Evolutionary conservation across 2,888 invertebrate genomes (phyloP), one percentile per base, ranked within the genome.

Genomic region (Coleophora flavipennella): DNA sequence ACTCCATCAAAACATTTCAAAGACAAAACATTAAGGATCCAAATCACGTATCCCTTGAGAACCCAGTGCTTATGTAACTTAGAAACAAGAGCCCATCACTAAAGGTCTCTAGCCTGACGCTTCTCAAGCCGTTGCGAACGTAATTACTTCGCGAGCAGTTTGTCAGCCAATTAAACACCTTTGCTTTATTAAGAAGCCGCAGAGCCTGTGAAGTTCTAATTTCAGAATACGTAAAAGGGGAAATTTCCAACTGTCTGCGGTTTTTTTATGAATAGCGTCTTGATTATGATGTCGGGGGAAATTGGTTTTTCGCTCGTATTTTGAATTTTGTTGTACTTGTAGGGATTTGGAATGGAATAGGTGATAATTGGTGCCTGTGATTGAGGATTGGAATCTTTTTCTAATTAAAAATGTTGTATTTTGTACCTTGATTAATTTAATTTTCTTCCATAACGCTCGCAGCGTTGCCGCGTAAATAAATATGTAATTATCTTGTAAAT

Each of bases 91-190:
- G 20, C 62, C 51, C 71, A 59, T 49, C 72, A 49, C 71, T 77
- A 20, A 20, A 20, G 20, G 20, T 26, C 36, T 43, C 46, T 45
- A 66, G 75, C 79, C 76, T 80, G 80, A 80, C 75, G 78, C 68
- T 74, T 69, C 69, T 72, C 67, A 72, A 73, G 60, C 65, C 67
- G 61, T 60, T 71, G 29, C 58, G 62, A 70, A 75, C 68, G 75
- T 83, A 81, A 84, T 83, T 83, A 78, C 81, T 80, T 81, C 60
- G 77, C 75, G 61, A 74, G 68, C 77, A 80, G 81, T 81, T 84
- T 83, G 83, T 79, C 80, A 81, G 83, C 79, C 79, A 84, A 84
- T 83, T 83, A 81, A 83, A 83, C 84, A 83, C 83, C 83, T 83
- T 81, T 79, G 74, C 83, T 80, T 83, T 83, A 84, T 83, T 81